Evolutionary conservation across 2,888 invertebrate species (phyloP).

Genomic region (Cephonodes hylas): DNA sequence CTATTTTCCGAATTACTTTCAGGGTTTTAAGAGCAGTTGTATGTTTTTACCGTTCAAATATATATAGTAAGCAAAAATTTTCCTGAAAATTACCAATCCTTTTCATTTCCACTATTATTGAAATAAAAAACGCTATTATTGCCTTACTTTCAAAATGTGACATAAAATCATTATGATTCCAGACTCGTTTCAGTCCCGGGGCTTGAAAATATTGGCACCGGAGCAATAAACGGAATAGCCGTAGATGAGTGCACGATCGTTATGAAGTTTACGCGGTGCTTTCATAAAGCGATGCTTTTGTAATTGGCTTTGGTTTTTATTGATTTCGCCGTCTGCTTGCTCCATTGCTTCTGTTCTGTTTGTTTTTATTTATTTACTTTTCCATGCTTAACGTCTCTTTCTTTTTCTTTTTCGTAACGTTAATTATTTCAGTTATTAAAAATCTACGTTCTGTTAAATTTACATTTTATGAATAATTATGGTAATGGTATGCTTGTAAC

Average conservation of each 20-base stretch:
- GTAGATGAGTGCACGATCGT: conserved; percentile 53
- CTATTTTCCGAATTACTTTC: too few relatives aligned
- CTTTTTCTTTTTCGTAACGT: not conserved
- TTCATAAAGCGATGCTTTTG: conserved; percentile 27
- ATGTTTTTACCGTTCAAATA: too few relatives aligned
- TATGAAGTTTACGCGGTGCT: conserved; percentile 47
- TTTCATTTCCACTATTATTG: not conserved
- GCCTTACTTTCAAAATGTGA: conserved; percentile 36
- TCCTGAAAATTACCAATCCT: too few relatives aligned
- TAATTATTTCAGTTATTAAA: not conserved
- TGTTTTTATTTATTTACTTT: not conserved
- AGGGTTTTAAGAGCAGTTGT: too few relatives aligned
- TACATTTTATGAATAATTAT: too few relatives aligned
- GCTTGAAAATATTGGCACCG: conserved; percentile 58
- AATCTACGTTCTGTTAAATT: not conserved
- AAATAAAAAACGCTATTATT: conserved; percentile 19
- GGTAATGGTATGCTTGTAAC: too few relatives aligned
- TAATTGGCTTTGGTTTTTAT: conserved; percentile 13
- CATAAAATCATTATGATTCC: conserved; percentile 51
- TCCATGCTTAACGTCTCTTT: not conserved
- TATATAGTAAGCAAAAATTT: too few relatives aligned
- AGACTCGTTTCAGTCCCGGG: conserved; percentile 45
- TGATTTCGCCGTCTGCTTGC: conserved; percentile 14
- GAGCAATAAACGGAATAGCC: conserved; percentile 56
- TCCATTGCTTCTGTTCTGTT: conserved; percentile 22